Conservation (phyloP, 2,888 invertebrate genomes). For the Taenaris catops region DNA sequence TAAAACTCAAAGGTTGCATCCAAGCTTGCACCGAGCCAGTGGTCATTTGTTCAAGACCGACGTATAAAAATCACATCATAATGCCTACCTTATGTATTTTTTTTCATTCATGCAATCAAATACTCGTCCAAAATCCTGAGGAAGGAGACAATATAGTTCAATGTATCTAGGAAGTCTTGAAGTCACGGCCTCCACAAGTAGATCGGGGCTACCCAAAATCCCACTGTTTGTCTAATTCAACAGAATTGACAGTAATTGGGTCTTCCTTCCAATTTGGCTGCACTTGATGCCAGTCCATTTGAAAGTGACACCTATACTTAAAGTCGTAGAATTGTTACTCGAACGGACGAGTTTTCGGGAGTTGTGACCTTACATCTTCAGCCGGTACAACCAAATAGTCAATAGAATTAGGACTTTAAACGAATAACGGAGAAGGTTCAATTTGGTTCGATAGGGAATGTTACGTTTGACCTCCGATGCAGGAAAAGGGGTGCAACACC, state of each 20-base stretch:
- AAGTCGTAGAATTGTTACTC: conserved; percentile 15
- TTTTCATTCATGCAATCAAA: too few species aligned
- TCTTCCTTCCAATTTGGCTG: conserved; percentile 50
- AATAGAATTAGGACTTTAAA: conserved; percentile 23
- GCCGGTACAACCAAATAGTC: conserved; percentile 3
- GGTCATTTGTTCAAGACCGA: too few species aligned
- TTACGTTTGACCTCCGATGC: conserved; percentile 39
- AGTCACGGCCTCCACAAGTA: conserved; percentile 24
- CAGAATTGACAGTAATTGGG: conserved; percentile 61
- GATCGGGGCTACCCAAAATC: conserved; percentile 45
- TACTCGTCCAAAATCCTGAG: conserved; percentile 2
- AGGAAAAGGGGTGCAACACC: conserved; percentile 45
- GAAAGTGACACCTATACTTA: conserved; percentile 4
- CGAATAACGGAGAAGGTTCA: conserved; percentile 7
- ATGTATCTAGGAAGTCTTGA: conserved; percentile 20
- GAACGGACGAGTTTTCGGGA: background rate
- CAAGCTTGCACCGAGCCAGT: too few species aligned
- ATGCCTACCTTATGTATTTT: too few species aligned
- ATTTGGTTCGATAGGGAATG: conserved; percentile 15
- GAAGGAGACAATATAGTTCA: conserved; percentile 5
- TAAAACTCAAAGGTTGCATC: too few species aligned
- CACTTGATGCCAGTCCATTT: conserved; percentile 31
- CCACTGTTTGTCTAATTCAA: conserved; percentile 49
- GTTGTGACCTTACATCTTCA: conserved; percentile 22
- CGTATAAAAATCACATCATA: too few species aligned